phyloP scores from a whole-genome alignment of 2,113 vertebrate species.

The Macrotus californicus region DNA sequence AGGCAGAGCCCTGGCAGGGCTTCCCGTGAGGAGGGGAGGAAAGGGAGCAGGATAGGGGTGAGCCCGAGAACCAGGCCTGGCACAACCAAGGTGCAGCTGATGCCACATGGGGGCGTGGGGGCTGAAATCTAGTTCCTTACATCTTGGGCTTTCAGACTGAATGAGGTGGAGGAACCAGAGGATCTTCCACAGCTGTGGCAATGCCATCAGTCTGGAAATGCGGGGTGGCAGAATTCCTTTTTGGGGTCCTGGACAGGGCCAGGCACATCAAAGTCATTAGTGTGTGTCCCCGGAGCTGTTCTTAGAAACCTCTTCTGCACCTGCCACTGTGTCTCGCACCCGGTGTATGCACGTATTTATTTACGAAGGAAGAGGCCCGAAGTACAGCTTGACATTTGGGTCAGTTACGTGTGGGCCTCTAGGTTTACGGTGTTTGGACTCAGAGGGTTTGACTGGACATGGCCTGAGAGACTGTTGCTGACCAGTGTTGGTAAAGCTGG shows the following conservation, averaged over 20 bases:
- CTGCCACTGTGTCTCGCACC: background rate
- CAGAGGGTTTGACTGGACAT: background rate
- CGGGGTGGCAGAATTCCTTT: background rate
- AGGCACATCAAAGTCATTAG: background rate
- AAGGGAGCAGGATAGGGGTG: background rate
- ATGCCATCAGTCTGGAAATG: background rate
- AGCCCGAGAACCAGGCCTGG: background rate
- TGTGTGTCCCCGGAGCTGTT: background rate
- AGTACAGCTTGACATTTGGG: background rate
- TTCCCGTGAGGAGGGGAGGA: background rate
- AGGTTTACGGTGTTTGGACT: background rate
- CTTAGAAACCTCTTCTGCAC: background rate
- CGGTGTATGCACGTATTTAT: background rate
- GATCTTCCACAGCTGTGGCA: no score
- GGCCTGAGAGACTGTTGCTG: background rate
- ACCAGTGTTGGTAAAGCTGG: background rate
- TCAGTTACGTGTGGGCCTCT: rapidly evolving
- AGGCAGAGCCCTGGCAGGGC: background rate
- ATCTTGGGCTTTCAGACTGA: background rate
- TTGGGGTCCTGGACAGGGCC: background rate
- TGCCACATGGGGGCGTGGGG: rapidly evolving
- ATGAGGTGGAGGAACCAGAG: background rate
- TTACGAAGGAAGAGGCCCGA: background rate
- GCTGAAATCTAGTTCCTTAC: background rate
- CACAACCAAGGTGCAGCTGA: rapidly evolving